Percentiles rank a stretch among this genome's conserved stretches.
phyloP scores from a whole-genome alignment of 2,113 vertebrate genomes.

The Glareola pratincola region DNA sequence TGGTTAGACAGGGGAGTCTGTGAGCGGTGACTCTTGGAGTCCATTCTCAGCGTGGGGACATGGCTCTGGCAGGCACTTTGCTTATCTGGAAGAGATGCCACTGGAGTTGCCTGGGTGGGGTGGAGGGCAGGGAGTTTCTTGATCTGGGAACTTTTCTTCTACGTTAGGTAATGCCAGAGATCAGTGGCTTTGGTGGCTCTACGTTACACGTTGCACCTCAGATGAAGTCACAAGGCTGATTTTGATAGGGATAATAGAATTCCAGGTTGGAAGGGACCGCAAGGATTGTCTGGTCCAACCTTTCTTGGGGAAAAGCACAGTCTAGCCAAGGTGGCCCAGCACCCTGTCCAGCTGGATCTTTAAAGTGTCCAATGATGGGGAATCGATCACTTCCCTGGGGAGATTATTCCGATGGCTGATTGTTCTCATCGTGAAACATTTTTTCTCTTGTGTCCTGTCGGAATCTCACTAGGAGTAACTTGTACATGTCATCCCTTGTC shows the following conservation, averaged over 20 bases:
- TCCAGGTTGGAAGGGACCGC: too few species aligned
- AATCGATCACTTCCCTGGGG: too few species aligned
- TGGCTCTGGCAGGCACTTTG: background rate
- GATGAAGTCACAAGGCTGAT: background rate
- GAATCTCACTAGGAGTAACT: background rate
- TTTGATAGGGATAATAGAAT: background rate
- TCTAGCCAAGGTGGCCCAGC: too few species aligned
- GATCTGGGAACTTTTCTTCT: background rate
- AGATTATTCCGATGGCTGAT: too few species aligned
- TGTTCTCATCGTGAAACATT: background rate
- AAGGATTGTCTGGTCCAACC: too few species aligned
- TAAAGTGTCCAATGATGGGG: too few species aligned
- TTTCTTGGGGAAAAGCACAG: too few species aligned
- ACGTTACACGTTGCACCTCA: fast-evolving
- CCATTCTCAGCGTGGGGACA: background rate
- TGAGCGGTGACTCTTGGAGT: background rate
- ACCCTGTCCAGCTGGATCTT: too few species aligned
- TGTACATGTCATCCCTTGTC: background rate
- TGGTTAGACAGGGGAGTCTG: background rate
- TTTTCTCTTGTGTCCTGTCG: background rate
- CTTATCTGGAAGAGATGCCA: background rate
- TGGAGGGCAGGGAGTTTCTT: background rate
- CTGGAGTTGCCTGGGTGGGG: background rate
- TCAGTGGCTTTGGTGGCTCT: background rate
- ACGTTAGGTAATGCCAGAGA: background rate